Evolutionary conservation across 2,113 vertebrate species (phyloP).

Genomic region (Corydoras maculifer): DNA sequence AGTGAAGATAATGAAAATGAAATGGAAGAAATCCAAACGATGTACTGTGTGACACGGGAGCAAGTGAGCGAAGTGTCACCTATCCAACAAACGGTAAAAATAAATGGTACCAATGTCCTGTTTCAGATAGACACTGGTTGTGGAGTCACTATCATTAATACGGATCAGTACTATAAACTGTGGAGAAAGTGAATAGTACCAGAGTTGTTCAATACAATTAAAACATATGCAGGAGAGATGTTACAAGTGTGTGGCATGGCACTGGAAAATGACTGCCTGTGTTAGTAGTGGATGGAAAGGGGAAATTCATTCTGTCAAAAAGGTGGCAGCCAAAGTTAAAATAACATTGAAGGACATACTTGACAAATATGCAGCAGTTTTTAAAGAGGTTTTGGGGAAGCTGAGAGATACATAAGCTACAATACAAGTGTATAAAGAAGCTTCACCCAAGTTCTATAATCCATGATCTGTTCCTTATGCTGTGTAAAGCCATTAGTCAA

Average conservation of each 20-base stretch:
- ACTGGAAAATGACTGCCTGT: too few species aligned
- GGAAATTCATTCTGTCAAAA: too few species aligned
- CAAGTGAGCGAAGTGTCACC: conserved; percentile 2
- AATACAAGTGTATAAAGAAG: neutral
- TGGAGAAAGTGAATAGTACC: too few species aligned
- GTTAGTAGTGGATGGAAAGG: too few species aligned
- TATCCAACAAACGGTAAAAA: neutral
- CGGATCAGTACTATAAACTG: too few species aligned
- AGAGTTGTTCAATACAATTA: too few species aligned
- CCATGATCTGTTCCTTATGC: conserved; percentile 23
- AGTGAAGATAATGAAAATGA: conserved; percentile 11
- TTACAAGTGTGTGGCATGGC: too few species aligned
- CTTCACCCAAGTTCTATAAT: conserved; percentile 9
- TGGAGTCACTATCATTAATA: conserved; percentile 11
- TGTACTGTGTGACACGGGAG: neutral
- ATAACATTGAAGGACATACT: neutral
- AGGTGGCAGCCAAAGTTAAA: too few species aligned
- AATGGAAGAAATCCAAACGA: neutral
- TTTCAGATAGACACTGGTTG: conserved; percentile 28
- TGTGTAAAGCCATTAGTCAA: conserved; percentile 9
- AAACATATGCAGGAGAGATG: too few species aligned
- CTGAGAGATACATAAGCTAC: neutral
- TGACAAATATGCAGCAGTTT: conserved; percentile 7
- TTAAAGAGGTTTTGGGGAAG: conserved; percentile 17
- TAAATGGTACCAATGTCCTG: conserved; percentile 5